Evolutionary conservation across 2,888 invertebrate species (phyloP).

Genomic region (Caradrina clavipalpis): DNA sequence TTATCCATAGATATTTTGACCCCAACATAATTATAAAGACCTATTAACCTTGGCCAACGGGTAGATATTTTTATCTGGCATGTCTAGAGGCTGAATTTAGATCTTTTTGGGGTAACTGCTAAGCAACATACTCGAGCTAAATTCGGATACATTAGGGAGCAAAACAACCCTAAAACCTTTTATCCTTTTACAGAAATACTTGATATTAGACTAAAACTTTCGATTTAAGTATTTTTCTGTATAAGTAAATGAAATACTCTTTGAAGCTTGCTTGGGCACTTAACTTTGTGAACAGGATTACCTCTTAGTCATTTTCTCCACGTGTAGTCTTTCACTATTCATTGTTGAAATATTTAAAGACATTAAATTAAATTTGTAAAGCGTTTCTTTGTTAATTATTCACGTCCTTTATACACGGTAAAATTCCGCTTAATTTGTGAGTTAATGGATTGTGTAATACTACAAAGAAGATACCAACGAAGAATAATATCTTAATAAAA

Average conservation of each 20-base stretch:
- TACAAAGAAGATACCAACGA: not conserved
- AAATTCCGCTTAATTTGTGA: constrained; percentile 2
- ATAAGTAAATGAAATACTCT: constrained; percentile 6
- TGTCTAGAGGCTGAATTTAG: not conserved
- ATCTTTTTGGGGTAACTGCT: not conserved
- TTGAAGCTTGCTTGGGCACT: constrained; percentile 10
- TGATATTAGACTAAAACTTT: constrained; percentile 3
- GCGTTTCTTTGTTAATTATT: constrained; percentile 19
- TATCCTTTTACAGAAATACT: constrained; percentile 11
- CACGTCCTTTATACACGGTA: constrained; percentile 12
- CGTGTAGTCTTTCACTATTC: not conserved
- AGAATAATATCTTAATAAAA: constrained; percentile 14
- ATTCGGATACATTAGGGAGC: constrained; percentile 5
- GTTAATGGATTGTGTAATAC: constrained; percentile 15
- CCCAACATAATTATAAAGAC: constrained; percentile 2
- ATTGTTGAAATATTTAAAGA: not conserved
- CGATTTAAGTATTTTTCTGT: constrained; percentile 16
- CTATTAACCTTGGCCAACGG: constrained; percentile 7
- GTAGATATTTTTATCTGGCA: constrained; percentile 12
- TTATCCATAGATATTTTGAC: not conserved
- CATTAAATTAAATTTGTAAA: constrained; percentile 11
- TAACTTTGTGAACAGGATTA: not conserved
- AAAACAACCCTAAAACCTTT: constrained; percentile 14
- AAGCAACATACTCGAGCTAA: not conserved
- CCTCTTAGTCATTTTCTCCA: not conserved